Conservation (phyloP, 2,888 invertebrate genomes). For the Diarsia rubi region DNA sequence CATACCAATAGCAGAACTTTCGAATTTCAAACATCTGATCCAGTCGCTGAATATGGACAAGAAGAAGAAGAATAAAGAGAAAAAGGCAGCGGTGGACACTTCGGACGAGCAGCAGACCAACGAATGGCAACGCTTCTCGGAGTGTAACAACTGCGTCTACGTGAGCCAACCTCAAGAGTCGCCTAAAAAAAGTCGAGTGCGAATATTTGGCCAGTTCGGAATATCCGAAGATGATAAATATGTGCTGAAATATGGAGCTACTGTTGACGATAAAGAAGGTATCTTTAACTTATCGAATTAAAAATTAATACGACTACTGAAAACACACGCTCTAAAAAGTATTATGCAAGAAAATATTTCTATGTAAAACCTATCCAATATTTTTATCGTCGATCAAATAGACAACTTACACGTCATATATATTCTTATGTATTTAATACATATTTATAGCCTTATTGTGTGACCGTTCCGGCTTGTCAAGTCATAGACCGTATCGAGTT, state of each 20-base stretch:
- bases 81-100: slow-evolving; percentile 48
- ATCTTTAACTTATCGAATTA: not conserved
- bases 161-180: not conserved
- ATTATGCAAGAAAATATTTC: not conserved
- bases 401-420: too few species aligned
- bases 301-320: not conserved
- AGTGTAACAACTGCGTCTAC: slow-evolving; percentile 21
- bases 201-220: slow-evolving; percentile 81
- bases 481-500: too few species aligned
- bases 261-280: slow-evolving; percentile 81
- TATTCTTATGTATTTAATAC: too few species aligned
- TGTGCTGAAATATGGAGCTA: slow-evolving; percentile 81
- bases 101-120: not conserved
- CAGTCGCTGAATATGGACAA: slow-evolving; percentile 79
- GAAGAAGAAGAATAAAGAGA: slow-evolving; percentile 73
- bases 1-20: slow-evolving; percentile 65
- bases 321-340: not conserved
- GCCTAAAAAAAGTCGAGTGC: slow-evolving; percentile 73
- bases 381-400: too few species aligned
- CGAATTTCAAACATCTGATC: slow-evolving; percentile 72
- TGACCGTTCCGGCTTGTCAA: too few species aligned
- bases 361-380: too few species aligned
- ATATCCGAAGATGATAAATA: slow-evolving; percentile 79
- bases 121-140: slow-evolving; percentile 8
- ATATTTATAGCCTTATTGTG: too few species aligned